Evolutionary conservation across 2,888 invertebrate genomes (phyloP).

Genomic region (Dryadula phaetusa): DNA sequence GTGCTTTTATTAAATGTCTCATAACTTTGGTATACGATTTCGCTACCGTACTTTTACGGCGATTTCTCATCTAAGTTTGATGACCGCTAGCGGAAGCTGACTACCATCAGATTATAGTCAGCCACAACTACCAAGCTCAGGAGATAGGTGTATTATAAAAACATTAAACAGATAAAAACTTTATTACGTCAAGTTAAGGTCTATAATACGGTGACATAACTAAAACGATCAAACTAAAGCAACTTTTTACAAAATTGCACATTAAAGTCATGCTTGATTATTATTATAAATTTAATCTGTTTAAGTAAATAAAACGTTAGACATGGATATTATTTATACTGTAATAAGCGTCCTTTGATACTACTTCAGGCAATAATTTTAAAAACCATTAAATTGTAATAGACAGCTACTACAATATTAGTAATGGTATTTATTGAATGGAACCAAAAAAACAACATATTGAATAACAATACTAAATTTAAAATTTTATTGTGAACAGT

Average conservation of each 20-base stretch:
- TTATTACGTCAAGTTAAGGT: constrained; percentile 33
- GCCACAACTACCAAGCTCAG: constrained; percentile 43
- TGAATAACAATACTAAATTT: too few relatives aligned
- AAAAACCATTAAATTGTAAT: background rate
- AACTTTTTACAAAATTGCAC: constrained; percentile 52
- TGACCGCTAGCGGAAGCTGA: constrained; percentile 55
- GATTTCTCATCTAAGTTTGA: constrained; percentile 50
- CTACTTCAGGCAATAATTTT: background rate
- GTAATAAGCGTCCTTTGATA: background rate
- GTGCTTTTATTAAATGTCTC: constrained; percentile 25
- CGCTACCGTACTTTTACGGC: constrained; percentile 28
- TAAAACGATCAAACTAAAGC: constrained; percentile 35
- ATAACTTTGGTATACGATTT: constrained; percentile 29
- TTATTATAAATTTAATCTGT: constrained; percentile 49
- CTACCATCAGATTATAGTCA: constrained; percentile 48
- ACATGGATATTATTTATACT: background rate
- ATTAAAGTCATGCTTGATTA: constrained; percentile 50
- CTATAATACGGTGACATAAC: constrained; percentile 30
- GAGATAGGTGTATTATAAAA: constrained; percentile 43
- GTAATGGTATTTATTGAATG: too few relatives aligned
- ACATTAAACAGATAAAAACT: constrained; percentile 35
- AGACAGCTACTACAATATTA: too few relatives aligned
- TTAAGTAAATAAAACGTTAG: constrained; percentile 28
- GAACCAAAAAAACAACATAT: too few relatives aligned
- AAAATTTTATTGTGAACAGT: too few relatives aligned